Base-by-base conservation (phyloP, 2,888 invertebrate genomes). In the Augochlorella aurata region DNA sequence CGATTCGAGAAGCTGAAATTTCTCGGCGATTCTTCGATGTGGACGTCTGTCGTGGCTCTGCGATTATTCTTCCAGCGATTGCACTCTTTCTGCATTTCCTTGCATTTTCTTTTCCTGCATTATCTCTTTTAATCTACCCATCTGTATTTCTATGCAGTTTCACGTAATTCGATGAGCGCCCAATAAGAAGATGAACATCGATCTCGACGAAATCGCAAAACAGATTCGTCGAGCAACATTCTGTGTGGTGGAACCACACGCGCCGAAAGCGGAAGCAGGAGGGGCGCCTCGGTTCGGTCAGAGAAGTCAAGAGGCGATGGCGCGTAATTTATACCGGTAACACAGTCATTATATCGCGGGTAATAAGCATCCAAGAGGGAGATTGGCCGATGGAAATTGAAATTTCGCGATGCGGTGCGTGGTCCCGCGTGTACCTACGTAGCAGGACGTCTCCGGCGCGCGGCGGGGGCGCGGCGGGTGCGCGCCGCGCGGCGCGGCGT, bases 301-400 rank as follows among this genome's bases (percentile, higher is more conserved):
- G 73, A 79, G 68, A 79, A 82, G 74, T 78, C 63, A 54, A 76
- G 74, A 63, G 74, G 68, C 58, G 72, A 71, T 38, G 18, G 45
- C 44, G 67, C 68, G 79, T 80, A 82, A 86, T 84, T 86, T 80
- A 81, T 77, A 77, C 71, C 63, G 77, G 77, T 81, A 75, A 84
- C 73, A 79, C 79, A 72, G 81, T 87, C 83, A 87, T 87, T 82
- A 87, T 79, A 87, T 78, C 77, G 77, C 21, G 45, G 74, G 77
- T 79, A 82, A 82, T 83, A 81, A 69, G 81, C 67, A 71, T 61
- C 66, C 63, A 54, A 18, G 74, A 68, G 79, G 85, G 74, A 68
- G 81, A 87, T 79, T 80, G 77, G 45, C 72, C 75, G 74, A 61
- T 71, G 79, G 83, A 85, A 86, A 86, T 85, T 85, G 77, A 81